Evolutionary conservation across 2,888 invertebrate genomes (phyloP), one percentile per base, ranked within the genome.

Genomic region (Xylophagus ater): DNA sequence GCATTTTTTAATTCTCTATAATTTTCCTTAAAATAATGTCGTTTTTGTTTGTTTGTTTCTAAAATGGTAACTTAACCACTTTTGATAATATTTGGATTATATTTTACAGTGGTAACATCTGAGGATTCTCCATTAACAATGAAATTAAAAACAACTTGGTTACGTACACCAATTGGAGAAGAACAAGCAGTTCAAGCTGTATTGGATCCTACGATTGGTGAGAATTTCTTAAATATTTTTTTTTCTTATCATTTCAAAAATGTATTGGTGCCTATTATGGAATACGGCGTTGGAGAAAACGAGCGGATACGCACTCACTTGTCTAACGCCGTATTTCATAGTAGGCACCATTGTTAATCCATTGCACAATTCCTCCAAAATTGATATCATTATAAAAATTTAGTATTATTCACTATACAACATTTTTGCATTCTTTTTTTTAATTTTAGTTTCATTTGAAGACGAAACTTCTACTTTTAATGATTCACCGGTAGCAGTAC

Each of bases 101-200:
- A n/a, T 43, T 50, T 70, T 69, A 37, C 69, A 77, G 76, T 76
- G 72, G 75, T 76, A 60, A 73, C 76, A 65, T 71, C 75, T 53
- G 75, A 76, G 67, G 68, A 68, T 44, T 74, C 77, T 59, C 76
- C 77, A 59, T 69, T 76, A 61, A 75, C 77, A 57, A 75, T 73
- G 68, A 77, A 77, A 70, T 69, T 76, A 67, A 77, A 77, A 69
- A 77, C 76, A 71, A 76, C 76, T 63, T 77, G 76, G 75, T 72
- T 76, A 65, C 73, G 76, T 65, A 76, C 76, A 67, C 76, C 76
- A 55, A 70, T 76, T 49, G 72, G 74, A 65, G 76, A 76, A 64
- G 77, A 76, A 62, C 75, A 75, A 63, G 75, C 76, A 53, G 74
- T 73, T 60, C 74, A 76, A 67, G 74, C 76, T 65, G 72, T 74